Evolutionary conservation across 2,113 vertebrate species (phyloP).

Genomic region (Cygnus buccinator): DNA sequence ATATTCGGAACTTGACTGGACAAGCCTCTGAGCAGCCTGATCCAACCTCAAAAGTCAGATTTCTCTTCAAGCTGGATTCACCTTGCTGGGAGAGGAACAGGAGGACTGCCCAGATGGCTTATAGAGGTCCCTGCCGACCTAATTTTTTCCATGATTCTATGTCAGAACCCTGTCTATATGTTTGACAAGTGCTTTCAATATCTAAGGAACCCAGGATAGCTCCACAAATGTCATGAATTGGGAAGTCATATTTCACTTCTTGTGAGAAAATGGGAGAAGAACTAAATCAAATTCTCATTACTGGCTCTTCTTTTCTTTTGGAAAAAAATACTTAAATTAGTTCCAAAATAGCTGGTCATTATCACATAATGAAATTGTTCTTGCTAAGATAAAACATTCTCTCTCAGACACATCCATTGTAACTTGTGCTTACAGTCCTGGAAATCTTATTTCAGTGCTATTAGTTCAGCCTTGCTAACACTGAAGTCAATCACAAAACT

Average conservation of each 20-base stretch:
- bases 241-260: not conserved
- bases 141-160: not conserved
- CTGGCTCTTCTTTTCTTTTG: not conserved
- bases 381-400: not conserved
- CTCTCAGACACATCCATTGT: not conserved
- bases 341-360: not conserved
- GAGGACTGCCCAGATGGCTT: not conserved
- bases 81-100: not conserved
- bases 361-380: not conserved
- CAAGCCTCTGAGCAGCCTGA: not conserved
- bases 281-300: not conserved
- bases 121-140: not conserved
- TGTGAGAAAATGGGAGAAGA: not conserved
- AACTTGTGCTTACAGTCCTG: not conserved
- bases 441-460: not conserved
- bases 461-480: not conserved
- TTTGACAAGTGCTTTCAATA: not conserved
- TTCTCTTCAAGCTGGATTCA: not conserved
- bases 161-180: not conserved
- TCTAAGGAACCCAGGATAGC: not conserved
- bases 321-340: not conserved
- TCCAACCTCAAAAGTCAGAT: not conserved
- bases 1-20: not conserved
- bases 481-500: not conserved
- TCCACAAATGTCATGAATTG: fast-evolving